These are phyloP conservation scores for Pelmatolapia mariae DNA, from an alignment of 2,113 vertebrate genomes.

Conservation along the genomic window DNA sequence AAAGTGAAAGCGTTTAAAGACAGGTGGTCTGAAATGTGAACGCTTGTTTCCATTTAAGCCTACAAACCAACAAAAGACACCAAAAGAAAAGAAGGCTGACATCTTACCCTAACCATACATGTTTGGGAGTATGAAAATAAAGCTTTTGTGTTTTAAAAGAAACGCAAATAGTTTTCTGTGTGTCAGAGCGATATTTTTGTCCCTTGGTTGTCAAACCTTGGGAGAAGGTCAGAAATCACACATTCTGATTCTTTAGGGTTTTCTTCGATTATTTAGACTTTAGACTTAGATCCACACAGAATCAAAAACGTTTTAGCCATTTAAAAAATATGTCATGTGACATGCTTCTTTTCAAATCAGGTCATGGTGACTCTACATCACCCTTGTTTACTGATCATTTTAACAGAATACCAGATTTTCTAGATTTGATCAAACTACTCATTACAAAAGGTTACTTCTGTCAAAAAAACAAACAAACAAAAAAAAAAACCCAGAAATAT, in stretches of 20 bases:
- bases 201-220: background rate
- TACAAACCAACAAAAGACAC: background rate
- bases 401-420: background rate
- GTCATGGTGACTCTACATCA: background rate
- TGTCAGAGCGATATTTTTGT: background rate
- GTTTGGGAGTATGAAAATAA: background rate
- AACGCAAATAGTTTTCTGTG: background rate
- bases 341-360: background rate
- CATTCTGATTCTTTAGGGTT: background rate
- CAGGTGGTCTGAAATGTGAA: background rate
- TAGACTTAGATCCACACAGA: background rate
- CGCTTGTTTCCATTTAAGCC: background rate
- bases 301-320: background rate
- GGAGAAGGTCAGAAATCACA: background rate
- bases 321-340: background rate
- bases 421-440: background rate
- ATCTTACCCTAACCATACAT: background rate
- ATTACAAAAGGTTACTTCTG: background rate
- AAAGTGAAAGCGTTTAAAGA: background rate
- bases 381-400: background rate
- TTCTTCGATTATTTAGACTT: background rate
- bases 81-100: background rate
- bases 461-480: background rate
- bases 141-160: background rate
- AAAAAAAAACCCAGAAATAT: background rate